Evolutionary conservation across 2,888 invertebrate species (phyloP), one percentile per base, ranked within the genome.

Genomic region (Lycia hirtaria): DNA sequence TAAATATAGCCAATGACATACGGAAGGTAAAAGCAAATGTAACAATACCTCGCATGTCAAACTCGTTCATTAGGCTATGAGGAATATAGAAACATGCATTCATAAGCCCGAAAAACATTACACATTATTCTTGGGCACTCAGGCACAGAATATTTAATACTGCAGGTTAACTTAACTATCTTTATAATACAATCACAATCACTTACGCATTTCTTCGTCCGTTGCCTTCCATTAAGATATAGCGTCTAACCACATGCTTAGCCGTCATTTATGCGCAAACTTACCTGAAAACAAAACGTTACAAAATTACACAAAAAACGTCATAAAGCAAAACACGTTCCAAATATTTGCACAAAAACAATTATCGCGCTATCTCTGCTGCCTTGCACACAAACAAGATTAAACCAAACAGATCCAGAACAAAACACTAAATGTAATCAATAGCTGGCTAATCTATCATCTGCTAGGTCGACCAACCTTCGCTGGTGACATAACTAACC

Each of bases 281-380:
- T 62, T 67, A 70, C 70, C 70, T 70, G 67, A 38, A n/a, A 70
- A 70, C 58, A 62, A 68, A 59, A 37, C 51, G 62, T 14, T 12
- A 41, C 35, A 54, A 22, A 40, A 24, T 65, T 41, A 59, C 33
- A 57, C 19, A n/a, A 38, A 38, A 24, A 22, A 37, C 41, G n/a
- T 6, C 19, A 43, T 37, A 12, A 7, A 33, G 7, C 19, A 50
- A 44, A 26, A 43, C 20, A 24, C 24, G 26, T 45, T 44, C 17
- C 14, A 9, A 7, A 41, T 28, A 24, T 45, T 45, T 1, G 12
- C 6, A 5, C 32, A 14, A 45, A 45, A 45, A 45, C 32, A 45
- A 33, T 33, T 33, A 7, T 22, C 5, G 10, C 9, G 45, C 19
- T 45, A 33, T 45, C 14, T 30, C 1, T 14, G 12, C 20, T 4